Conservation (phyloP, 2,888 invertebrate species). For the Pachydiplax longipennis region DNA sequence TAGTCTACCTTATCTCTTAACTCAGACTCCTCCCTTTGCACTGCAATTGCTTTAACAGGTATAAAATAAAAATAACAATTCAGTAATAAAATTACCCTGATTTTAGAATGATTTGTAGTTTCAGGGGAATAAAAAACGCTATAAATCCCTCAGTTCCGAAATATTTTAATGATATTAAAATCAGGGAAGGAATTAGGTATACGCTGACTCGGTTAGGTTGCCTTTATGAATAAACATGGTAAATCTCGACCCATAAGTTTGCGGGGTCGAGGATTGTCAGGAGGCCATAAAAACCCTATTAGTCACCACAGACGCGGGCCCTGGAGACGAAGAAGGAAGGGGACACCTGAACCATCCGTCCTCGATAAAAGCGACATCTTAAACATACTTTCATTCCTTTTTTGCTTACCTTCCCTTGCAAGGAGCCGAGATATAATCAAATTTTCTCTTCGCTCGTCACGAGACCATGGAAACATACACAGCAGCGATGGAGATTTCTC, state of each 20-base stretch:
- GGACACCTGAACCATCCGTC: not conserved
- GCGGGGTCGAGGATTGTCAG: not conserved
- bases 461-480: not conserved
- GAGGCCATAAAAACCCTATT: not conserved
- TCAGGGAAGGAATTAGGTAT: not conserved
- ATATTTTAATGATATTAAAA: not conserved
- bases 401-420: not conserved
- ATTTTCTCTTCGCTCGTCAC: not conserved
- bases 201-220: not conserved
- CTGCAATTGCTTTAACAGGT: too few relatives aligned
- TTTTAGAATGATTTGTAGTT: too few relatives aligned
- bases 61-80: too few relatives aligned
- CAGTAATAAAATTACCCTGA: too few relatives aligned
- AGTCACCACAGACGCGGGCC: not conserved
- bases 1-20: too few relatives aligned
- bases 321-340: too few relatives aligned
- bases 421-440: not conserved
- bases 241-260: not conserved
- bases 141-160: too few relatives aligned
- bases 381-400: not conserved
- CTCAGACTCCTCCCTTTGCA: too few relatives aligned
- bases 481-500: not conserved
- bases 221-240: not conserved
- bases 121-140: too few relatives aligned
- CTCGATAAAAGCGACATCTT: not conserved